phyloP scores from a whole-genome alignment of 2,888 invertebrate genomes.

The Willowsia nigromaculata region DNA sequence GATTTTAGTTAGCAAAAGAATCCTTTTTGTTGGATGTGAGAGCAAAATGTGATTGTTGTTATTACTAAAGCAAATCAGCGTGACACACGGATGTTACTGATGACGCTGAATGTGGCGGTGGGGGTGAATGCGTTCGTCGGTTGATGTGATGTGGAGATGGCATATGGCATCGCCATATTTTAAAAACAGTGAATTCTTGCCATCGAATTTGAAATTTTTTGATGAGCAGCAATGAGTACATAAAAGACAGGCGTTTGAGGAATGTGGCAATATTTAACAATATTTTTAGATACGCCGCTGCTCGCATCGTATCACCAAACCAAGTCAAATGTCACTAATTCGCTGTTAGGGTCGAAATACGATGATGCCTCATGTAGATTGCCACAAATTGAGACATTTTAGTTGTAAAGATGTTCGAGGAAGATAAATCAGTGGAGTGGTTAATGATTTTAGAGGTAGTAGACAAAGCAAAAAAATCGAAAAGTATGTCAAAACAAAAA shows the following conservation, averaged over 20 bases:
- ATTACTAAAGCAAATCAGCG: slow-evolving; percentile 58
- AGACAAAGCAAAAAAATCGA: not conserved
- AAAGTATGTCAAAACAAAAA: slow-evolving; percentile 64
- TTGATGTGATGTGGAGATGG: slow-evolving; percentile 43
- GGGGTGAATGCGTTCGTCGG: not conserved
- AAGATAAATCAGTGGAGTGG: slow-evolving; percentile 48
- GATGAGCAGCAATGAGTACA: not conserved
- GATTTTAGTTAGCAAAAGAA: slow-evolving; percentile 19
- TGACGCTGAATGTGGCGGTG: slow-evolving; percentile 40
- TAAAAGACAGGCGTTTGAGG: not conserved
- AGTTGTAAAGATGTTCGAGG: slow-evolving; percentile 38
- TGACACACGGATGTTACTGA: slow-evolving; percentile 56
- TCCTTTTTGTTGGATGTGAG: not conserved
- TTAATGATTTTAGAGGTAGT: slow-evolving; percentile 37
- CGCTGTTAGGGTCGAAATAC: slow-evolving; percentile 37
- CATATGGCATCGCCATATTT: slow-evolving; percentile 14
- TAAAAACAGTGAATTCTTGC: not conserved
- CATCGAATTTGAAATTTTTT: not conserved
- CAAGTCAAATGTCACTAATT: slow-evolving; percentile 70
- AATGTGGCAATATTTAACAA: slow-evolving; percentile 38
- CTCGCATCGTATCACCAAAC: slow-evolving; percentile 10
- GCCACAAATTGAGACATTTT: slow-evolving; percentile 66
- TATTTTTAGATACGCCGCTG: slow-evolving; percentile 22
- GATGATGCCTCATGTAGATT: slow-evolving; percentile 49
- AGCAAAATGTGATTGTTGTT: slow-evolving; percentile 36